These are phyloP conservation scores for Triops cancriformis DNA, from an alignment of 1,140 invertebrate genomes.

Conservation along the genomic window DNA sequence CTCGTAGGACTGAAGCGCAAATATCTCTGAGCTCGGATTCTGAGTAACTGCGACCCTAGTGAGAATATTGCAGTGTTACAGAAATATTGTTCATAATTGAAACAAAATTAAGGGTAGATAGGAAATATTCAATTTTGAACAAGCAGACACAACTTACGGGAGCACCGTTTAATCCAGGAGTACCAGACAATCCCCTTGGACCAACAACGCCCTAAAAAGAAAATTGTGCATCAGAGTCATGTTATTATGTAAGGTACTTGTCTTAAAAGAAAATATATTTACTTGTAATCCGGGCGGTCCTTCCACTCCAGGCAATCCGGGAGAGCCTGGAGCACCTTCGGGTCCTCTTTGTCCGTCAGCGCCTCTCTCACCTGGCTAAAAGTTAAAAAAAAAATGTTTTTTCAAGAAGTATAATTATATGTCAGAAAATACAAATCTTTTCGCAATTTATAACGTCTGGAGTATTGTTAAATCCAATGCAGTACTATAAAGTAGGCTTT, in stretches of 20 bases:
- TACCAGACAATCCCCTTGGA: constrained; percentile 27
- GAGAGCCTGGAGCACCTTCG: constrained; percentile 30
- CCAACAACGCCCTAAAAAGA: constrained; percentile 5
- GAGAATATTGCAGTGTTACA: constrained; percentile 28
- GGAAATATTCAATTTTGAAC: too few relatives aligned
- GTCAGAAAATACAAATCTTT: too few relatives aligned
- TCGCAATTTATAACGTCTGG: background rate
- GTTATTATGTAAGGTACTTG: background rate
- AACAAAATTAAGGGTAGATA: constrained; percentile 16
- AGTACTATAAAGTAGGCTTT: constrained; percentile 13
- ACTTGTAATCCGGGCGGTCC: constrained; percentile 32
- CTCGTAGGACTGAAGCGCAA: constrained; percentile 46
- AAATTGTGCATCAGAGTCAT: background rate
- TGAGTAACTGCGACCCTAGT: constrained; percentile 43
- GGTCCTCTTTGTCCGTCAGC: constrained; percentile 44
- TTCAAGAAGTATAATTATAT: background rate
- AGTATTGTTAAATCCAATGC: background rate
- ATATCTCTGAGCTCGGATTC: constrained; percentile 49
- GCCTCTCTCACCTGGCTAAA: constrained; percentile 45
- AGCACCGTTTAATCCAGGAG: constrained; percentile 33
- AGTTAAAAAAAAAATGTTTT: constrained; percentile 17
- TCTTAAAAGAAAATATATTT: background rate
- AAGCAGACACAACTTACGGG: too few relatives aligned
- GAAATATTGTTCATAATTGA: constrained; percentile 16
- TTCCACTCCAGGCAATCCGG: constrained; percentile 31